phyloP scores from a whole-genome alignment of 2,797 vertebrate genomes.

The Mus caroli region DNA sequence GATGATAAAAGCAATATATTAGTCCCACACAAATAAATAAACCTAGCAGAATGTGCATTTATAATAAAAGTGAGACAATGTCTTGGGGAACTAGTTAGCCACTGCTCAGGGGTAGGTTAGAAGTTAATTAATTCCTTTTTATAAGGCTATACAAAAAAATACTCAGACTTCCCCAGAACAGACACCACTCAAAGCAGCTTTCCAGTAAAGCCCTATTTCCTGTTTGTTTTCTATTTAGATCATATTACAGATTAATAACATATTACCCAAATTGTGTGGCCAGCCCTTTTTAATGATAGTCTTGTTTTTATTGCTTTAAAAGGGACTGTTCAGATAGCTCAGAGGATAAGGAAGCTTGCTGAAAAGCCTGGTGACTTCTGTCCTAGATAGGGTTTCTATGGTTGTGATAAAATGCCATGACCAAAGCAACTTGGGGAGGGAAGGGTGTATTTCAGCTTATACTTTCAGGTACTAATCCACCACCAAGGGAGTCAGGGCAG shows the following conservation, averaged over 20 bases:
- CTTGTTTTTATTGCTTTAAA: constrained; percentile 18
- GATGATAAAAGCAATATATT: neutral
- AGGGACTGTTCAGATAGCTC: no score
- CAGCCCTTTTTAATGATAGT: neutral
- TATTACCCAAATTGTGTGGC: neutral
- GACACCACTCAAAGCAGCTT: neutral
- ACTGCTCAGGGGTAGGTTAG: neutral
- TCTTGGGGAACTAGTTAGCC: neutral
- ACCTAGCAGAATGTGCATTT: constrained; percentile 29
- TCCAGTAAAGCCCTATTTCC: neutral
- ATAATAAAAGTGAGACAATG: constrained; percentile 1
- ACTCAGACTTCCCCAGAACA: constrained; percentile 29
- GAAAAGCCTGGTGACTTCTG: neutral
- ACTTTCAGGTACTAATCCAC: no score
- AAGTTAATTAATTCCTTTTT: constrained; percentile 37
- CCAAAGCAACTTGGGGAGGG: neutral
- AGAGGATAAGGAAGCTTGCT: neutral
- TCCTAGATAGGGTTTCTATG: neutral
- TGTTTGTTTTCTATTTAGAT: constrained; percentile 48
- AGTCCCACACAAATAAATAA: constrained; percentile 6
- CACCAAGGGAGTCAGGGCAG: neutral
- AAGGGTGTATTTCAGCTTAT: neutral
- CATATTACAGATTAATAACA: constrained; percentile 15
- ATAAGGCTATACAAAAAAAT: constrained; percentile 1
- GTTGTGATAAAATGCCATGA: neutral